phyloP scores from a whole-genome alignment of 1,140 invertebrate species.

The Drosophila teissieri region DNA sequence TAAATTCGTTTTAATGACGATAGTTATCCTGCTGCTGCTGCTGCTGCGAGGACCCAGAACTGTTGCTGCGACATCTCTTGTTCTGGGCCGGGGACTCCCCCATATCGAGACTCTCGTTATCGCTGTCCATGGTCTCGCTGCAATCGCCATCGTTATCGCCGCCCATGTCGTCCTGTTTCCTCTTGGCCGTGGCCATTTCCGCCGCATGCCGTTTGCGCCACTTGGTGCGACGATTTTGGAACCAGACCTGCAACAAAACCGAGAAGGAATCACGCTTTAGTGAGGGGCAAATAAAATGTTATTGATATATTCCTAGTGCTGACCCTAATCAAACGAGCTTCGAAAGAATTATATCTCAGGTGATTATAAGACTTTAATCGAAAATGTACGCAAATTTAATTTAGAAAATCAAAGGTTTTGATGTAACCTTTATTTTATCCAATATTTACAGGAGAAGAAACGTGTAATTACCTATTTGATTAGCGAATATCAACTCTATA shows the following conservation, averaged over 20 bases:
- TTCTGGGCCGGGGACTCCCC: constrained; percentile 76
- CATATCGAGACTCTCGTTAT: constrained; percentile 84
- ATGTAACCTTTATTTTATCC: too few relatives aligned
- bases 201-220: constrained; percentile 99
- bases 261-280: constrained; percentile 32
- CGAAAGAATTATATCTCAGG: too few relatives aligned
- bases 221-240: constrained; percentile 99
- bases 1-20: constrained; percentile 83
- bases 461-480: background rate
- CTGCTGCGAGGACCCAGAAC: constrained; percentile 57
- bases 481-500: background rate
- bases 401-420: too few relatives aligned
- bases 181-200: constrained; percentile 98
- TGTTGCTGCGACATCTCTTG: constrained; percentile 78
- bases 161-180: constrained; percentile 96
- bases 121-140: constrained; percentile 87
- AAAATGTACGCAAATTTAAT: too few relatives aligned
- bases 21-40: constrained; percentile 71
- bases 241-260: constrained; percentile 95
- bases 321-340: too few relatives aligned
- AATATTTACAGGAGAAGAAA: background rate
- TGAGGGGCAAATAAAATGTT: background rate
- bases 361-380: background rate
- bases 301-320: background rate
- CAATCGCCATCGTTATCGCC: constrained; percentile 89